Evolutionary conservation across 2,888 invertebrate genomes (phyloP).

Genomic region (Drosophila acutilabella): DNA sequence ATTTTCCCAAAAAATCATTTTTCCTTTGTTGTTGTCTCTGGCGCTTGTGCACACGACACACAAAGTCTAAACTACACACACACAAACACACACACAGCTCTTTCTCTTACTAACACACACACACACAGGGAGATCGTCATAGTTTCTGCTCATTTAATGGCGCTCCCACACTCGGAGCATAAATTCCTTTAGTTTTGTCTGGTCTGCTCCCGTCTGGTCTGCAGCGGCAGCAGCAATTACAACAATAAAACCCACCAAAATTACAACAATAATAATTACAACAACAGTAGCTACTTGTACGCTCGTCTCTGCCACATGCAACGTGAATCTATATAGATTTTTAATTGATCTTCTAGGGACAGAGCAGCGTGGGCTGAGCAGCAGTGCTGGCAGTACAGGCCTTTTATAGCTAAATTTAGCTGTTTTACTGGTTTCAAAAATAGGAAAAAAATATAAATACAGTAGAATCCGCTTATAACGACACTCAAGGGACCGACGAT

Average conservation of each 20-base stretch:
- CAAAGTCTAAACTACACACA: slow-evolving; percentile 61
- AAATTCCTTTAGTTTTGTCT: slow-evolving; percentile 41
- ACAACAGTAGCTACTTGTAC: neutral
- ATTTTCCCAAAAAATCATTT: slow-evolving; percentile 44
- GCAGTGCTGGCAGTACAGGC: neutral
- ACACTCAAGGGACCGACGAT: too few relatives aligned
- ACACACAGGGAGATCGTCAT: slow-evolving; percentile 8
- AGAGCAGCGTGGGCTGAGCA: slow-evolving; percentile 40
- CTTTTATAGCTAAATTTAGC: neutral
- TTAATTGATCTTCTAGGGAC: slow-evolving; percentile 50
- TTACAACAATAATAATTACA: neutral
- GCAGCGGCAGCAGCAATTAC: slow-evolving; percentile 12
- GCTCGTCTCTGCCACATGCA: slow-evolving; percentile 44
- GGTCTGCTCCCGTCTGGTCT: slow-evolving; percentile 32
- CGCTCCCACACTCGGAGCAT: slow-evolving; percentile 50
- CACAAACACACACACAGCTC: slow-evolving; percentile 11
- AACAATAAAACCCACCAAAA: neutral
- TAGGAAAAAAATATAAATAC: too few relatives aligned
- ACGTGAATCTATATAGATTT: slow-evolving; percentile 47
- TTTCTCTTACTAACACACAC: neutral
- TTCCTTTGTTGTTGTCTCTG: slow-evolving; percentile 50
- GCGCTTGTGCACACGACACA: slow-evolving; percentile 83
- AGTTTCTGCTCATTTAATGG: slow-evolving; percentile 34
- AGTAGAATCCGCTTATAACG: too few relatives aligned
- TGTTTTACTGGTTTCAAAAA: neutral